Base-by-base conservation (phyloP, 2,888 invertebrate genomes). In the Pseudococcus jackbeardsleyi region DNA sequence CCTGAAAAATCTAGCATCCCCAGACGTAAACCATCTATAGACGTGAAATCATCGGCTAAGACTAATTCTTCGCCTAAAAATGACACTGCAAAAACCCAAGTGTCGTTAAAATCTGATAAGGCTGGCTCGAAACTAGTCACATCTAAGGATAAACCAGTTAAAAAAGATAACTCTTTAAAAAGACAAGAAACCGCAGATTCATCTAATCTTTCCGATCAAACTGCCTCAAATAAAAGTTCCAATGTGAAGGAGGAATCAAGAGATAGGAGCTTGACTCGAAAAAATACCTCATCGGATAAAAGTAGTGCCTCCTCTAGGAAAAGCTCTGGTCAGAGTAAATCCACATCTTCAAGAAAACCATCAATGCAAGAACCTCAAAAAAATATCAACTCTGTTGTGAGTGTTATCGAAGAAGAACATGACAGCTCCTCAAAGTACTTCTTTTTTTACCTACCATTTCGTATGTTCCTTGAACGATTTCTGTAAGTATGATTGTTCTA, bases 341-440 rank as follows among this genome's bases (percentile, higher is more conserved):
- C 79, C 9, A n/a, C 54, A 3, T 68, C 87, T 48, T 46, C 19
- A 0, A 77, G 87, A 19, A 77, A 54, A 79, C 17, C 50, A 12
- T 87, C 87, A 6, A 4, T 87, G 8, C 85, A 85, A 54, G 85
- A 59, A 12, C 85, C n/a, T 22, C 72, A 50, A 46, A 26, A 39
- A 64, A 54, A 39, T 88, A 5, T 72, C 59, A 68, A 19, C 46
- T 33, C 72, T 0, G 50, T 46, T 33, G 82, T 12, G 11, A 84
- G 11, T 64, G 64, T 19, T 6, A 89, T 85, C 3, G 50, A 89
- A 72, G 85, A 85, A 26, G 89, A 86, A 50, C 42, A 48, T 42
- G 72, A 84, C 6, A 50, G 42, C 15, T 39, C 42, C n/a, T 79
- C 33, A 7, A 79, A 15, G 79, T 79, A 33, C 26, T 3, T 33